Conservation (phyloP, 2,113 vertebrate species). For the Rhynchomys soricoides region DNA sequence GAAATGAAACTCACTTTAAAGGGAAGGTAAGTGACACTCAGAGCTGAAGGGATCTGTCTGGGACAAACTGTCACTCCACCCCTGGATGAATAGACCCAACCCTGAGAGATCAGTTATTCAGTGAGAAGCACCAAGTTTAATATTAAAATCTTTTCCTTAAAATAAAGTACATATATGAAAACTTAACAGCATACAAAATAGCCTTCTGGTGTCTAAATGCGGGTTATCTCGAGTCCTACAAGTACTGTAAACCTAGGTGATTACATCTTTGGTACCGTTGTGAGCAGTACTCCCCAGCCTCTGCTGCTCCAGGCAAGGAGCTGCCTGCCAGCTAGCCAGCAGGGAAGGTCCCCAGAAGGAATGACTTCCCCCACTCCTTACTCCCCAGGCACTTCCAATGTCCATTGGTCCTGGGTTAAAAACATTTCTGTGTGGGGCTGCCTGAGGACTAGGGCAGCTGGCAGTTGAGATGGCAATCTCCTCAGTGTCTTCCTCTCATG, state of each 20-base stretch:
- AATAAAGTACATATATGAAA: slow-evolving; percentile 81
- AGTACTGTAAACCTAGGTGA: slow-evolving; percentile 87
- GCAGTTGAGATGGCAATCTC: neutral
- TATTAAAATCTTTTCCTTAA: slow-evolving; percentile 86
- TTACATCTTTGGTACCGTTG: slow-evolving; percentile 88
- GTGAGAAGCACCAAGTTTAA: slow-evolving; percentile 86
- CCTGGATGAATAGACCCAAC: neutral
- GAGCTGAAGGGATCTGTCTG: neutral
- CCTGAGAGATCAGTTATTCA: neutral
- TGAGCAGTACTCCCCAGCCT: slow-evolving; percentile 38
- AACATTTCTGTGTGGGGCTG: neutral
- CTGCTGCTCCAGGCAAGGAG: neutral
- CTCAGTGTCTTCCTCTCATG: neutral
- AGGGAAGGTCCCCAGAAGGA: neutral
- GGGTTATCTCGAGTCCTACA: slow-evolving; percentile 85
- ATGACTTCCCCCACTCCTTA: neutral
- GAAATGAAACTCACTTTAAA: neutral
- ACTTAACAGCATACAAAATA: slow-evolving; percentile 86
- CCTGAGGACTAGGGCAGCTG: neutral
- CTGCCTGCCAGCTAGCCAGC: neutral
- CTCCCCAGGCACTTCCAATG: neutral
- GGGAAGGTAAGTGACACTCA: neutral
- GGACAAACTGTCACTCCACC: neutral
- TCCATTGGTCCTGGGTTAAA: neutral
- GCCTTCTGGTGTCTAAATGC: slow-evolving; percentile 84